Percentiles rank a stretch among this genome's conserved stretches.
phyloP scores from a whole-genome alignment of 2,888 invertebrate genomes.

The Erebia palarica region DNA sequence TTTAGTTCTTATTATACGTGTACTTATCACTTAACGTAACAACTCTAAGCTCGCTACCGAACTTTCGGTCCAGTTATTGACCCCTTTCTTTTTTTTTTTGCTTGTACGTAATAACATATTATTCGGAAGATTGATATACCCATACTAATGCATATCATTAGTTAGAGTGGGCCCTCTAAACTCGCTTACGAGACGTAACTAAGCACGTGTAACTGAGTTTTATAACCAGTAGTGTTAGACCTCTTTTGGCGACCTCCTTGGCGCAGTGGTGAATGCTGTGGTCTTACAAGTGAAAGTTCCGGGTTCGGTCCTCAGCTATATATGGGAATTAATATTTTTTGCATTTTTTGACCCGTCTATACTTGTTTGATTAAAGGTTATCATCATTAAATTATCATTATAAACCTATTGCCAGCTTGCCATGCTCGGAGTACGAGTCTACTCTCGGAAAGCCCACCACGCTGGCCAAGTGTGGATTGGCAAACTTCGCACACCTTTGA shows the following conservation, averaged over 20 bases:
- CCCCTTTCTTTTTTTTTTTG: slow-evolving; percentile 65
- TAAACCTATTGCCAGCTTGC: no score
- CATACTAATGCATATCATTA: slow-evolving; percentile 77
- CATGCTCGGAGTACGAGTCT: no score
- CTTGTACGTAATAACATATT: slow-evolving; percentile 63
- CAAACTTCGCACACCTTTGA: no score
- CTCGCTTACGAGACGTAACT: slow-evolving; percentile 20
- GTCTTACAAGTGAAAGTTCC: no score
- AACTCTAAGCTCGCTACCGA: slow-evolving; percentile 54
- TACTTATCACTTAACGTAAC: neutral
- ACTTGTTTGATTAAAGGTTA: no score
- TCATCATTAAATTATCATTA: no score
- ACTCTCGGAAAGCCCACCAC: no score
- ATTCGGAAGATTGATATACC: slow-evolving; percentile 72
- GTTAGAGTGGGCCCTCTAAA: slow-evolving; percentile 64
- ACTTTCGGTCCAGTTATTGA: slow-evolving; percentile 73
- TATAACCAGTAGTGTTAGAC: slow-evolving; percentile 35
- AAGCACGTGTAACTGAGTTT: neutral
- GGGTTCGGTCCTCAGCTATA: no score
- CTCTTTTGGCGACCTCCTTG: slow-evolving; percentile 2
- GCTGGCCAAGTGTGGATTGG: no score
- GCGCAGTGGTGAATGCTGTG: no score
- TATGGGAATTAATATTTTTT: no score
- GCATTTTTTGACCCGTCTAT: no score
- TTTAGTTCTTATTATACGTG: neutral